Evolutionary conservation across 1,140 invertebrate species (phyloP).

Genomic region (Lepidurus packardi): DNA sequence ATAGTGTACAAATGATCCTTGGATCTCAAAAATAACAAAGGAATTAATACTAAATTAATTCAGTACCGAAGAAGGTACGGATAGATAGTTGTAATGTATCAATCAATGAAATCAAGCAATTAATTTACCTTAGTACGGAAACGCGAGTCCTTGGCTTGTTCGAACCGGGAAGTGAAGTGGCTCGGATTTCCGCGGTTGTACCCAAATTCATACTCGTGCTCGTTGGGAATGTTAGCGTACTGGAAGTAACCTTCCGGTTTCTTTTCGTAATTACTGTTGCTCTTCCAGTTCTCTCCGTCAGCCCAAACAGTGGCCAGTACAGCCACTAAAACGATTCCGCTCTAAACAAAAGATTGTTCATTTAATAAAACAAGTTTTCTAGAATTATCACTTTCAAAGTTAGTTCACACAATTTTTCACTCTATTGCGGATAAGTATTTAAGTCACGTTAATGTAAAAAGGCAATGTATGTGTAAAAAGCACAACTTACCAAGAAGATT

Average conservation of each 20-base stretch:
- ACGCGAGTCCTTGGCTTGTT: slow-evolving; percentile 47
- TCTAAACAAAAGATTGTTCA: neutral
- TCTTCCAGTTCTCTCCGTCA: neutral
- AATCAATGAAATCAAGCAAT: no score
- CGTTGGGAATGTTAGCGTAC: slow-evolving; percentile 59
- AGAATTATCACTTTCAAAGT: no score
- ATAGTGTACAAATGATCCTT: no score
- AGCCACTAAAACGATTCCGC: neutral
- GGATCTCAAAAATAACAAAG: no score
- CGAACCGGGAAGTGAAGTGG: slow-evolving; percentile 62
- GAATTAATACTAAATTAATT: no score
- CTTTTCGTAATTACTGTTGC: slow-evolving; percentile 6
- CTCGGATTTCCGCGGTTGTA: slow-evolving; percentile 60
- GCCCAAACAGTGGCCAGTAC: neutral
- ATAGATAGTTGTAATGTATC: no score
- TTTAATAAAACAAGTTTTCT: neutral
- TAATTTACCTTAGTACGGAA: slow-evolving; percentile 29
- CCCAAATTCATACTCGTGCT: slow-evolving; percentile 62
- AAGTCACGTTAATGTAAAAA: no score
- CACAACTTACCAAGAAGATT: neutral
- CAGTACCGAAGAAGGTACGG: no score
- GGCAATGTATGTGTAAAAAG: no score
- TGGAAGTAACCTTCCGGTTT: slow-evolving; percentile 30
- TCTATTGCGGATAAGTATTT: no score
- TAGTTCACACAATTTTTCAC: no score